A percentile compares a stretch with the other conserved stretches of the same genome.
Conservation (phyloP, 1,140 invertebrate species). For the Cheumatopsyche charites region DNA sequence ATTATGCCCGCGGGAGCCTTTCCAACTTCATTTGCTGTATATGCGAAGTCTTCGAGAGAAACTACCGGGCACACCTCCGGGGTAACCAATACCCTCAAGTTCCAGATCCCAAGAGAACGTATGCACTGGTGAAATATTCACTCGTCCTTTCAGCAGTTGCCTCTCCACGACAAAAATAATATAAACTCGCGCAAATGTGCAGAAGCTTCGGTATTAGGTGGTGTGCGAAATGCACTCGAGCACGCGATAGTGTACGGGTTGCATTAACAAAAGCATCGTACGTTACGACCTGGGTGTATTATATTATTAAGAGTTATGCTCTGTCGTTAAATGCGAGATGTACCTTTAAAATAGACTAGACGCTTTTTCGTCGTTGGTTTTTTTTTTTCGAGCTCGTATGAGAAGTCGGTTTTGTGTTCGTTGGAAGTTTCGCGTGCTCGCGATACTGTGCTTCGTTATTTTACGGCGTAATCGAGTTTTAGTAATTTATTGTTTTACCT, state of each 20-base stretch:
- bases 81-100: not conserved
- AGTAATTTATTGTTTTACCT: too few species aligned
- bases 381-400: too few species aligned
- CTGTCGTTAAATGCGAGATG: too few species aligned
- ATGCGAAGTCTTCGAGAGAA: constrained; percentile 27
- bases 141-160: constrained; percentile 11
- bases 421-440: too few species aligned
- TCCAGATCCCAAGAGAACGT: constrained; percentile 6
- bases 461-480: too few species aligned
- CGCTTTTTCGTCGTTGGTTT: too few species aligned
- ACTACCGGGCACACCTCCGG: not conserved
- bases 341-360: too few species aligned
- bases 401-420: too few species aligned
- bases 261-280: constrained; percentile 9
- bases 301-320: too few species aligned
- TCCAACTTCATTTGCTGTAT: constrained; percentile 35
- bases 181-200: not conserved
- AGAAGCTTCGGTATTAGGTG: not conserved
- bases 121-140: constrained; percentile 25
- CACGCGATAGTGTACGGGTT: not conserved
- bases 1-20: constrained; percentile 40
- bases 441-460: too few species aligned
- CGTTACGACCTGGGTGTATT: not conserved
- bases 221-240: not conserved
- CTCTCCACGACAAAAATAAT: not conserved